Evolutionary conservation across 2,113 vertebrate species (phyloP), one percentile per base, ranked within the genome.

Genomic region (Mastomys coucha): DNA sequence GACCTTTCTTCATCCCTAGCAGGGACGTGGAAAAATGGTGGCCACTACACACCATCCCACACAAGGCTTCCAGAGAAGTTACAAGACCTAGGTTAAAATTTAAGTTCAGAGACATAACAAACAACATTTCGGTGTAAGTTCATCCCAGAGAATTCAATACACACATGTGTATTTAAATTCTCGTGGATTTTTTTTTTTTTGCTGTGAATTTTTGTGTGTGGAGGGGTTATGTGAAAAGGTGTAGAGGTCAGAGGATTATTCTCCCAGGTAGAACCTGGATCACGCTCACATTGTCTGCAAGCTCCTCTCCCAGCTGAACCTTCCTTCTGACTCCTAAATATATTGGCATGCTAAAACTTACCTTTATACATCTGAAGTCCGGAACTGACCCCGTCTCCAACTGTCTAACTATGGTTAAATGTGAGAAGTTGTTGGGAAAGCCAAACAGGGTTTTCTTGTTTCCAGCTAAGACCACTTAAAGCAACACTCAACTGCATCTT

Each of bases 91-190:
- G 36, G 16, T 63, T 91, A 89, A 88, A 77, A 91, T 11, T 96
- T 49, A 78, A 89, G 92, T 94, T 92, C 65, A 92, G 36, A 82
- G 93, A n/a, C 96, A 56, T 4, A 80, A 63, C 31, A 36, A 51
- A 36, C 26, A 81, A 75, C 8, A 16, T 60, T 82, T 85, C 16
- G 53, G 51, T 31, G 13, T 58, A 80, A 75, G 22, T 85, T 70
- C 82, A n/a, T 58, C 42, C 14, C 16, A 60, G 77, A 67, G 88
- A 96, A 97, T 63, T 75, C 49, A 89, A 16, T 22, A 49, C 1
- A n/a, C 13, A 36, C 6, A 87, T 22, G 2, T 39, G 67, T 73
- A 56, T 51, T 69, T 69, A 86, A 33, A 69, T 13, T 51, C 51
- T 87, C 36, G 36, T 69, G 42, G 10, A 33, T 51, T 24, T 45